Conservation (phyloP, 2,113 vertebrate genomes). For the Pachycephala philippinensis region DNA sequence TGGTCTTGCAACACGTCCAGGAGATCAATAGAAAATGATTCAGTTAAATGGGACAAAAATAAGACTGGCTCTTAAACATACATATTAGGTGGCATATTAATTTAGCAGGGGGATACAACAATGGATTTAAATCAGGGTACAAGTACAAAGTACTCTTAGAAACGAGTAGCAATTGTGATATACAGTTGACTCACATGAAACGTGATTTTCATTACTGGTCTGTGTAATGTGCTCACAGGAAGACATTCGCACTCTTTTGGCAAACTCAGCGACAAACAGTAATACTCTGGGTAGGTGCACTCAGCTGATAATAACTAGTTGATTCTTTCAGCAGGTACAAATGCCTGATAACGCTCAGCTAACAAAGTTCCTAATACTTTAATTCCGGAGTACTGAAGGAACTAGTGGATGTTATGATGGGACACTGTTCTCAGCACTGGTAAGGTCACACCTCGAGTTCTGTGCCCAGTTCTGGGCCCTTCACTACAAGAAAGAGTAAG, state of each 20-base stretch:
- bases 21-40: not conserved
- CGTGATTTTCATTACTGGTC: not conserved
- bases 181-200: not conserved
- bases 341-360: not conserved
- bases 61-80: not conserved
- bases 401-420: not conserved
- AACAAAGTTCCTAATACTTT: not conserved
- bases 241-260: not conserved
- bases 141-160: not conserved
- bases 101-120: not conserved
- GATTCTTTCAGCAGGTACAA: not conserved
- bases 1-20: not conserved
- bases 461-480: not conserved
- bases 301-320: not conserved
- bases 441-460: not conserved
- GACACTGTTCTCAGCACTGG: not conserved
- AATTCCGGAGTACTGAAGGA: not conserved
- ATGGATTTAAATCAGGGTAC: not conserved
- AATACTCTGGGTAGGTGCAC: not conserved
- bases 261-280: not conserved
- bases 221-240: not conserved
- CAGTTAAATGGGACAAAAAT: not conserved
- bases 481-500: not conserved
- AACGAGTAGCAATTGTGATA: not conserved
- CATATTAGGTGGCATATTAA: not conserved